A percentile compares a stretch with the other conserved stretches of the same genome.
These are phyloP conservation scores for Gallinago undulata DNA, from an alignment of 2,113 vertebrate genomes.

Conservation along the genomic window DNA sequence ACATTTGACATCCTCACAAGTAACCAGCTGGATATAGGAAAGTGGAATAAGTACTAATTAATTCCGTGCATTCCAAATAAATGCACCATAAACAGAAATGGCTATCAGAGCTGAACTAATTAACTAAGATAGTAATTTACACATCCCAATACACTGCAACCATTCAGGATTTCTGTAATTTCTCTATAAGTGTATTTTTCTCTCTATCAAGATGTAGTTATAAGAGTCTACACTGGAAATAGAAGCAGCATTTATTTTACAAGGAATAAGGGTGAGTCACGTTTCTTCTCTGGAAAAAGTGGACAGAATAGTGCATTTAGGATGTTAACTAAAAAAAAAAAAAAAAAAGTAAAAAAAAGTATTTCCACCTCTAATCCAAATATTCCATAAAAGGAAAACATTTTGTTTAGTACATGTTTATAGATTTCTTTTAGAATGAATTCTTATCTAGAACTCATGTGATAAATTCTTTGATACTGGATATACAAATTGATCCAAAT, in stretches of 20 bases:
- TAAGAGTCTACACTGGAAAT: neutral
- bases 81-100: neutral
- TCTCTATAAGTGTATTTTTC: neutral
- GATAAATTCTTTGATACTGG: neutral
- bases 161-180: neutral
- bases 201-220: neutral
- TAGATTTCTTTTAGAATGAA: neutral
- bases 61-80: slow-evolving; percentile 1
- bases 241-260: neutral
- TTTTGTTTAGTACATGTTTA: neutral
- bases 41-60: neutral
- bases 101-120: slow-evolving; percentile 17
- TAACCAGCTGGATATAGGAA: neutral
- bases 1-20: neutral
- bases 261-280: neutral
- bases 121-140: neutral
- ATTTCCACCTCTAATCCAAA: neutral
- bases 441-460: neutral
- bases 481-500: neutral
- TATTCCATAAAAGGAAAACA: neutral
- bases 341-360: neutral
- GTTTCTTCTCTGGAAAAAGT: neutral
- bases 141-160: neutral
- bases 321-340: neutral
- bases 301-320: neutral